phyloP scores from a whole-genome alignment of 2,888 invertebrate species.

The Limnephilus marmoratus region DNA sequence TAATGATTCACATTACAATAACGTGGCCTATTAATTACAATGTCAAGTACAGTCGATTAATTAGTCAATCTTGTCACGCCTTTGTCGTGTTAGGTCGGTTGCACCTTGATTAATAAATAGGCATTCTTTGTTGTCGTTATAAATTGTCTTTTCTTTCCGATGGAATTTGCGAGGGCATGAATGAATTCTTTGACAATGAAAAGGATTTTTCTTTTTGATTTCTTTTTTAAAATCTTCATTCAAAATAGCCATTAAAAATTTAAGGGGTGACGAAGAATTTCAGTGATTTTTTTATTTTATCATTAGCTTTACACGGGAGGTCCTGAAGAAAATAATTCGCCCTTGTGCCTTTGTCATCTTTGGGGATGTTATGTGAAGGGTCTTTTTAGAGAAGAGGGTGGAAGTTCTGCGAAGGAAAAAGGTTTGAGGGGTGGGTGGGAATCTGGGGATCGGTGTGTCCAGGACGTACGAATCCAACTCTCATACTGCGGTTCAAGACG shows the following conservation, averaged over 20 bases:
- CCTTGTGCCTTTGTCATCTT: no score
- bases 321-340: no score
- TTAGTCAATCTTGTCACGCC: constrained; percentile 7
- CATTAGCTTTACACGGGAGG: no score
- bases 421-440: no score
- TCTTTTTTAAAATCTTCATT: background rate
- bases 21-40: background rate
- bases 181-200: background rate
- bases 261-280: background rate
- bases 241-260: background rate
- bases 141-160: background rate
- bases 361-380: no score
- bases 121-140: background rate
- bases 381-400: no score
- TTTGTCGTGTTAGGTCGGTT: constrained; percentile 11
- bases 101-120: constrained; percentile 21
- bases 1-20: background rate
- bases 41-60: constrained; percentile 4
- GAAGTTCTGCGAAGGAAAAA: no score
- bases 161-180: background rate
- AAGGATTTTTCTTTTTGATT: background rate
- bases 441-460: no score
- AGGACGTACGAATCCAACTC: no score
- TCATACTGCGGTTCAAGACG: no score
- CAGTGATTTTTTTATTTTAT: no score